Base-by-base conservation (phyloP, 2,888 invertebrate genomes). In the Bellardia bayeri region DNA sequence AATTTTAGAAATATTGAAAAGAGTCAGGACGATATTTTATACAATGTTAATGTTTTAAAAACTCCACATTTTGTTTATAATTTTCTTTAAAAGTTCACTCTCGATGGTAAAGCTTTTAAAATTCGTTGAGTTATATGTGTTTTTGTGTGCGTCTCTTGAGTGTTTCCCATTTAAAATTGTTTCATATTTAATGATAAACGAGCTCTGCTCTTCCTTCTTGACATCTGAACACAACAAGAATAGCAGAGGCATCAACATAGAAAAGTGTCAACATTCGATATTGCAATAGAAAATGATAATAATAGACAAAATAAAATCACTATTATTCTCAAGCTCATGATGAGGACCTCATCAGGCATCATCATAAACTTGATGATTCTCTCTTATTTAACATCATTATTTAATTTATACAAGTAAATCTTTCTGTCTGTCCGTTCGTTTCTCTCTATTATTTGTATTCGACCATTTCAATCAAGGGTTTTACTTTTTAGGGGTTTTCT, bases 161-260 rank as follows among this genome's bases (percentile, higher is more conserved):
- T 78, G 81, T 61, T 72, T 82, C 63, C 68, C 78, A 83, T 85
- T 74, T 74, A 74, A 66, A 85, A 75, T 75, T 87, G 58, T 80
- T 88, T 88, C 82, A 82, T 85, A 85, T 88, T 88, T 88, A 85
- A 88, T 88, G 85, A 83, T 88, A 85, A 82, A 88, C 68, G 88
- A 85, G 81, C 75, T 69, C 40, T 54, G 51, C 2, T 58, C 51
- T 61, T 40, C 23, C 37, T n/a, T 72, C 33, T 51, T 74, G 82
- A 66, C 75, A 76, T 63, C 66, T 63, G 51, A 71, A 64, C 54
- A 49, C 6, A n/a, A 64, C 13, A 5, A 68, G 14, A 49, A n/a
- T 3, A 5, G n/a, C 33, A 51, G 23, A 16, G 61, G 13, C 40
- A 51, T 45, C 40, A 68, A 51, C 61, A 51, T 8, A 49, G 45